phyloP scores from a whole-genome alignment of 2,797 vertebrate genomes.

The Pelodytes ibericus region DNA sequence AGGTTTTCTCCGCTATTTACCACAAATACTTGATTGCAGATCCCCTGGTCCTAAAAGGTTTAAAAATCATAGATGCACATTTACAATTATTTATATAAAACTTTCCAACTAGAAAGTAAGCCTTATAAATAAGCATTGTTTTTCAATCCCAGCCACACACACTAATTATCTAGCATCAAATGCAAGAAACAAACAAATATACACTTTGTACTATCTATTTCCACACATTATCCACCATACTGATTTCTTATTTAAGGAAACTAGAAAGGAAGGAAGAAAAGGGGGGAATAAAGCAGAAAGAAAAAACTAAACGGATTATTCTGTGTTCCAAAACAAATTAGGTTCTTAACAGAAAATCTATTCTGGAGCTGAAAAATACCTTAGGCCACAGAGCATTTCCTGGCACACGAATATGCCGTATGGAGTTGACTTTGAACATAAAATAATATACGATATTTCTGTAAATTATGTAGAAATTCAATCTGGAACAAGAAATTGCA shows the following conservation, averaged over 20 bases:
- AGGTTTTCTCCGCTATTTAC: too few relatives aligned
- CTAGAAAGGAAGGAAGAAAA: conserved; percentile 12
- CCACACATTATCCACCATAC: not conserved
- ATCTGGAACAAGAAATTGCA: conserved; percentile 13
- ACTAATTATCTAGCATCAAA: not conserved
- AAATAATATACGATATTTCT: conserved; percentile 14
- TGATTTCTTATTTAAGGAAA: conserved; percentile 31
- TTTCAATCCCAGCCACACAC: not conserved
- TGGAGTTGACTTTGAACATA: conserved; percentile 25
- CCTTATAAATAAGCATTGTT: conserved; percentile 7
- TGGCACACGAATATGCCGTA: conserved; percentile 20
- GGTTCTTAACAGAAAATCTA: conserved; percentile 53
- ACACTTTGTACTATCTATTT: conserved; percentile 3
- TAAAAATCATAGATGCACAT: too few relatives aligned
- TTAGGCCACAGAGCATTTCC: conserved; percentile 32
- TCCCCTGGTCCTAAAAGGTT: too few relatives aligned
- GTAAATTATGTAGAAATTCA: conserved; percentile 20
- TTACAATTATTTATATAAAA: too few relatives aligned
- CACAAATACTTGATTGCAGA: too few relatives aligned
- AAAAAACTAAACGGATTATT: conserved; percentile 43
- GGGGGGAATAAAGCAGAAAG: conserved; percentile 15
- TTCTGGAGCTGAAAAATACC: conserved; percentile 52
- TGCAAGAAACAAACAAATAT: not conserved
- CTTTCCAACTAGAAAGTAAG: not conserved
- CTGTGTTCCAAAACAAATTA: conserved; percentile 51